These are phyloP conservation scores for Neoascia interrupta DNA, from an alignment of 2,888 invertebrate species.

Conservation along the genomic window DNA sequence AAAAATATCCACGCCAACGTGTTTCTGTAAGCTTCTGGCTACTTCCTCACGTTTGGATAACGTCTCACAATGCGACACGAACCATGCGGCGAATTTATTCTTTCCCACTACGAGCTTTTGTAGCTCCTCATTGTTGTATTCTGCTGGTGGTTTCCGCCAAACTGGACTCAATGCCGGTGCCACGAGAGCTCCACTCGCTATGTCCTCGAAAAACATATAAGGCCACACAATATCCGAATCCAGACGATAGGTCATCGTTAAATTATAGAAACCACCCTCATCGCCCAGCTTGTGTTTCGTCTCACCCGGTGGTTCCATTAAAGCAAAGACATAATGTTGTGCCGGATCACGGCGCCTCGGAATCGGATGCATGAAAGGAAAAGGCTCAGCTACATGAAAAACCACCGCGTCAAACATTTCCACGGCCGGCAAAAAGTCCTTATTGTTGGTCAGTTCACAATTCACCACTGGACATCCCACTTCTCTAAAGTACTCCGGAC, in stretches of 20 bases:
- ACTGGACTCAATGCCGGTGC: slow-evolving; percentile 73
- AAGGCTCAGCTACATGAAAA: slow-evolving; percentile 80
- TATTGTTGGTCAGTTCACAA: slow-evolving; percentile 80
- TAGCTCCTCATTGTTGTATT: slow-evolving; percentile 69
- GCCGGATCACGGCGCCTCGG: slow-evolving; percentile 76
- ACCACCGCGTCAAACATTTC: slow-evolving; percentile 81
- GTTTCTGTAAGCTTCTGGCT: slow-evolving; percentile 80
- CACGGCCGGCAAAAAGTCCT: slow-evolving; percentile 73
- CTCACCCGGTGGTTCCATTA: slow-evolving; percentile 80
- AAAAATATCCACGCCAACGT: slow-evolving; percentile 83
- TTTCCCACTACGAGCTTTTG: slow-evolving; percentile 74
- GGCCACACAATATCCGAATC: slow-evolving; percentile 81
- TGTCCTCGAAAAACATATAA: slow-evolving; percentile 77
- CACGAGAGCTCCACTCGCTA: slow-evolving; percentile 71
- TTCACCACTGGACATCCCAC: slow-evolving; percentile 77
- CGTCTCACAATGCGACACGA: slow-evolving; percentile 81
- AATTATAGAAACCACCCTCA: slow-evolving; percentile 81
- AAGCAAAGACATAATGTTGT: slow-evolving; percentile 81
- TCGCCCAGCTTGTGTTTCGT: slow-evolving; percentile 76
- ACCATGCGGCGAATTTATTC: slow-evolving; percentile 82
- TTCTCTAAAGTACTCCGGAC: slow-evolving; percentile 73
- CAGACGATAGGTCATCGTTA: slow-evolving; percentile 82
- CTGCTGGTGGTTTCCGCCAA: slow-evolving; percentile 73
- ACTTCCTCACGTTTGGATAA: slow-evolving; percentile 79
- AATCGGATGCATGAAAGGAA: slow-evolving; percentile 74